Conservation (phyloP, 2,113 vertebrate species). For the Lasiurus cinereus region DNA sequence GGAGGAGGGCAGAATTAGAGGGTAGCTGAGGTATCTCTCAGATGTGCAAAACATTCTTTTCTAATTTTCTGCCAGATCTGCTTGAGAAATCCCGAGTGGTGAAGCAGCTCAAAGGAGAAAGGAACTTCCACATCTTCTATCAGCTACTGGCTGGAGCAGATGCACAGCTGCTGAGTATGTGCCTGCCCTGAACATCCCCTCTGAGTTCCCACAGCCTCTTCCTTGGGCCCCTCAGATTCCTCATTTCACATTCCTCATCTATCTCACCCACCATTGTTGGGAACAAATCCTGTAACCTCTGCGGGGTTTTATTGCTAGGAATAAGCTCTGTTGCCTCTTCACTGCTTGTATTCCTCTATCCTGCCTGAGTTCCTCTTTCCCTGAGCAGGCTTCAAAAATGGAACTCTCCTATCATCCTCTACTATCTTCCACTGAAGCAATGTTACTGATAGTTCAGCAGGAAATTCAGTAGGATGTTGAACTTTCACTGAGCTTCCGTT, state of each 20-base stretch:
- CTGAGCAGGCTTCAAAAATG: background rate
- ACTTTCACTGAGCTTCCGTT: background rate
- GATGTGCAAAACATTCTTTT: background rate
- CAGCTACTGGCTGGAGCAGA: conserved; percentile 89
- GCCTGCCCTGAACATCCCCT: background rate
- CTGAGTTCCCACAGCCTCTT: rapidly evolving
- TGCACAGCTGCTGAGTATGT: conserved; percentile 86
- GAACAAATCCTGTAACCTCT: background rate
- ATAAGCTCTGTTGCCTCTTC: background rate
- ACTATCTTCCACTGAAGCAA: background rate
- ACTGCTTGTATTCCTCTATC: background rate
- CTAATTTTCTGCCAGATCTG: conserved; percentile 82
- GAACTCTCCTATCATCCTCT: background rate
- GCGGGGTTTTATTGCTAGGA: background rate
- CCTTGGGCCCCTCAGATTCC: background rate
- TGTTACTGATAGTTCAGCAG: background rate
- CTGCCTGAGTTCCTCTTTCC: background rate
- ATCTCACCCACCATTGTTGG: background rate
- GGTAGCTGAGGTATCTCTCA: background rate
- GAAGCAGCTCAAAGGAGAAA: conserved; percentile 88
- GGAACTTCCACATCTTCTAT: conserved; percentile 92
- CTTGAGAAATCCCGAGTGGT: conserved; percentile 91
- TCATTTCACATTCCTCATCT: background rate
- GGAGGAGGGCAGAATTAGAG: background rate
- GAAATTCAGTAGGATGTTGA: background rate